Conservation (phyloP, 2,113 vertebrate genomes). For the Callospermophilus lateralis region DNA sequence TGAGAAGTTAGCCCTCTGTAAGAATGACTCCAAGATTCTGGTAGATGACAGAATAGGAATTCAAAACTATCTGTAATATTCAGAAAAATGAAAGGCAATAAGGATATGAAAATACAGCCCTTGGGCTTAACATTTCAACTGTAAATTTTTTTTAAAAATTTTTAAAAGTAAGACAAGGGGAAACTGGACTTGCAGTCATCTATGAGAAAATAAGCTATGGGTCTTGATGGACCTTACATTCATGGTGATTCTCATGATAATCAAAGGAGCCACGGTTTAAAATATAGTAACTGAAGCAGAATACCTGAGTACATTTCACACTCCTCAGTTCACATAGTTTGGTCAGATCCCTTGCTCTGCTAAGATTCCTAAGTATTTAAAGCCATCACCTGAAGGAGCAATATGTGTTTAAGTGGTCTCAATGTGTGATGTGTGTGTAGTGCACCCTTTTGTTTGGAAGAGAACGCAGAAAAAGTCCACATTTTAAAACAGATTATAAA, state of each 20-base stretch:
- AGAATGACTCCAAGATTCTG: neutral
- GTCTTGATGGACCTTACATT: neutral
- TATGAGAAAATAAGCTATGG: conserved; percentile 2
- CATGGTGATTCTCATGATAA: neutral
- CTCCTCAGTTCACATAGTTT: neutral
- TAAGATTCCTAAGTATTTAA: conserved; percentile 4
- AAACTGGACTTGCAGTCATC: neutral
- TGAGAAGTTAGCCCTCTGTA: neutral
- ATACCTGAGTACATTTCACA: neutral
- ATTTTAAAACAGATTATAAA: neutral
- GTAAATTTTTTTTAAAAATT: neutral
- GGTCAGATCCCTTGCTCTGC: neutral
- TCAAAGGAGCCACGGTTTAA: conserved; percentile 26
- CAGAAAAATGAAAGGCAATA: conserved; percentile 50
- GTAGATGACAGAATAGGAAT: neutral
- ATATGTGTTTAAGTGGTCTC: neutral
- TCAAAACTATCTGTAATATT: neutral
- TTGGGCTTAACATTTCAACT: neutral
- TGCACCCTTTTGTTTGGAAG: neutral
- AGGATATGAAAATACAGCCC: neutral
- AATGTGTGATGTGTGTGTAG: neutral
- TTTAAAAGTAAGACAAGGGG: neutral
- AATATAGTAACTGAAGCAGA: neutral
- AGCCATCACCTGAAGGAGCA: neutral
- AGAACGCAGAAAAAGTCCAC: neutral